These are phyloP conservation scores for Laothoe populi DNA, from an alignment of 2,888 invertebrate species.

Conservation along the genomic window DNA sequence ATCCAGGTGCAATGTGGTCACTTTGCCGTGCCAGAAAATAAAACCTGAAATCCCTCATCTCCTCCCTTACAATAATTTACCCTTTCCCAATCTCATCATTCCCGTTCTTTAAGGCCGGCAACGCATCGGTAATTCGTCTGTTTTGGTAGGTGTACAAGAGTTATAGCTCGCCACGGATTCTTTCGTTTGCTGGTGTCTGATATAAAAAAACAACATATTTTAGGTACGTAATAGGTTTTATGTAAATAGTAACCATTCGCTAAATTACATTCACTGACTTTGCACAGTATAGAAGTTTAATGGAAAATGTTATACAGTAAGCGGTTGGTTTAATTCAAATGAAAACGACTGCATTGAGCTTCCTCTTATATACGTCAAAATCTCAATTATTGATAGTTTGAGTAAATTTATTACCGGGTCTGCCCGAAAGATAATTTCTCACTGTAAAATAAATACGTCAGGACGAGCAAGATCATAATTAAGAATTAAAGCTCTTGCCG, in stretches of 20 bases:
- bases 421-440: conserved; percentile 60
- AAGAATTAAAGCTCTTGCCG: conserved; percentile 75
- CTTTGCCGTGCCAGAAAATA: too few relatives aligned
- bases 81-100: too few relatives aligned
- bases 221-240: neutral
- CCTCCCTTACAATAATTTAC: too few relatives aligned
- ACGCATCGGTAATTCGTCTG: too few relatives aligned
- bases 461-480: conserved; percentile 70
- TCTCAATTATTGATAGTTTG: conserved; percentile 69
- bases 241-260: neutral
- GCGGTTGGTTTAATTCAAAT: conserved; percentile 41
- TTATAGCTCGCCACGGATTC: too few relatives aligned
- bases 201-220: too few relatives aligned
- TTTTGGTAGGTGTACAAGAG: too few relatives aligned
- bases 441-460: conserved; percentile 73
- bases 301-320: conserved; percentile 25
- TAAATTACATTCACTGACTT: conserved; percentile 1
- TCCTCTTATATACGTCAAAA: conserved; percentile 50
- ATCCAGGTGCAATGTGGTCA: too few relatives aligned
- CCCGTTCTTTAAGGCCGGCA: too few relatives aligned
- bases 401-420: conserved; percentile 62
- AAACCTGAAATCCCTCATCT: too few relatives aligned
- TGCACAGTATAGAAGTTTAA: conserved; percentile 8
- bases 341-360: conserved; percentile 38
- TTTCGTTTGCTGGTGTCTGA: too few relatives aligned